phyloP scores from a whole-genome alignment of 2,797 vertebrate genomes.

The Tauraco hartlaubi region DNA sequence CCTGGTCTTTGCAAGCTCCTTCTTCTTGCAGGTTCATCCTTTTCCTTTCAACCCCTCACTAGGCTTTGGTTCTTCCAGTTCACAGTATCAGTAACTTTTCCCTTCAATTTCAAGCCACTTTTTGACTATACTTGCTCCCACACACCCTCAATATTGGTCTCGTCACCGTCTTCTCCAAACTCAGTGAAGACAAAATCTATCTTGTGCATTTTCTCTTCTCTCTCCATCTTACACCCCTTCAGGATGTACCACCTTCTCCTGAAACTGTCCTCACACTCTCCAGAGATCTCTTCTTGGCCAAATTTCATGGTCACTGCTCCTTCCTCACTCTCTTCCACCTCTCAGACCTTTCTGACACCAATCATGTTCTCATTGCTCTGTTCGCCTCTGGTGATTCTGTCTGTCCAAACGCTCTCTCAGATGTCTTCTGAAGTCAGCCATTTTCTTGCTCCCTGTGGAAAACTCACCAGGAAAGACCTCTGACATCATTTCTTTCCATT shows the following conservation, averaged over 20 bases:
- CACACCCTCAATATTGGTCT: neutral
- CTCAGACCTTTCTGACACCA: neutral
- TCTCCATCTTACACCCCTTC: neutral
- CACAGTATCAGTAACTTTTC: neutral
- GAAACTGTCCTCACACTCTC: neutral
- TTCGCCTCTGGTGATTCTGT: neutral
- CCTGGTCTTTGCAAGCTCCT: neutral
- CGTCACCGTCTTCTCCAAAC: neutral
- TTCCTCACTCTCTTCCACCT: neutral
- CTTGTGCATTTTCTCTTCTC: neutral
- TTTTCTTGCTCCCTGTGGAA: neutral
- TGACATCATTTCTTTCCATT: neutral
- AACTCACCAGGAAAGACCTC: neutral
- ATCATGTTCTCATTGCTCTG: neutral
- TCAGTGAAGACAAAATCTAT: neutral
- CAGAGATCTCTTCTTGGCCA: neutral
- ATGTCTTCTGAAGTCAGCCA: neutral
- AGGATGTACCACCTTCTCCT: neutral
- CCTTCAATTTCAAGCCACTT: neutral
- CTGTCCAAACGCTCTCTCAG: neutral
- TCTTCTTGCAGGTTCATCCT: neutral
- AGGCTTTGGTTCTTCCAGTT: neutral
- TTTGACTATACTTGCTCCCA: neutral
- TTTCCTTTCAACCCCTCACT: neutral
- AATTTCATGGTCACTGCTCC: neutral